Percentiles rank a stretch among this genome's conserved stretches.
These are phyloP conservation scores for Drosophila rufa DNA, from an alignment of 1,140 invertebrate species.

Conservation along the genomic window DNA sequence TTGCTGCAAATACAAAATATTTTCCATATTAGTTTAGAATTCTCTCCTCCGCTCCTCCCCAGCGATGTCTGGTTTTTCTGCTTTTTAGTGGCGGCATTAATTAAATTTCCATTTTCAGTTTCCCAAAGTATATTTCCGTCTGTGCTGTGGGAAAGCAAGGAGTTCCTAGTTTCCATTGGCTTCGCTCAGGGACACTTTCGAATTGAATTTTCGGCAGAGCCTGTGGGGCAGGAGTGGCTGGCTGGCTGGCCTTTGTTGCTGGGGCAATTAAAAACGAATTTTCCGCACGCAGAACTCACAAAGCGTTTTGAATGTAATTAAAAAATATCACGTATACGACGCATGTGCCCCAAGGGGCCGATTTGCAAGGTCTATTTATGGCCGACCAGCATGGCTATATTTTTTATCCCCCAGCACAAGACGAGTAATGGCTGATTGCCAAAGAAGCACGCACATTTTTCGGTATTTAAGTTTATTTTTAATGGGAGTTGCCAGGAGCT, in stretches of 20 bases:
- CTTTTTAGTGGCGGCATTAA: slow-evolving; percentile 62
- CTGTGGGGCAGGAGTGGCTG: not conserved
- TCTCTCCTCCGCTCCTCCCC: slow-evolving; percentile 31
- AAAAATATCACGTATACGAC: slow-evolving; percentile 82
- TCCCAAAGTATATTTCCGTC: slow-evolving; percentile 40
- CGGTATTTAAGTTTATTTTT: slow-evolving; percentile 19
- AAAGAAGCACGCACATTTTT: slow-evolving; percentile 40
- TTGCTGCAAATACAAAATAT: slow-evolving; percentile 70
- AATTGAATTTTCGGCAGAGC: slow-evolving; percentile 29
- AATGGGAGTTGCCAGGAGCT: slow-evolving; percentile 3
- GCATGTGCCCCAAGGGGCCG: slow-evolving; percentile 67
- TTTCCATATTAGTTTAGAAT: slow-evolving; percentile 69
- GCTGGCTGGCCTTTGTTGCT: slow-evolving; percentile 8
- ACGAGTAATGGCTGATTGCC: slow-evolving; percentile 36
- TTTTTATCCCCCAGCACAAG: slow-evolving; percentile 19
- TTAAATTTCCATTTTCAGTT: slow-evolving; percentile 58
- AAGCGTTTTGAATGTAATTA: slow-evolving; percentile 71
- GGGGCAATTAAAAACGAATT: slow-evolving; percentile 71
- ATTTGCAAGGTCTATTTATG: slow-evolving; percentile 72
- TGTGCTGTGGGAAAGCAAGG: slow-evolving; percentile 19
- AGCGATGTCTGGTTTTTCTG: slow-evolving; percentile 39
- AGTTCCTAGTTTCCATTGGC: slow-evolving; percentile 37
- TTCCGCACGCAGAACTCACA: slow-evolving; percentile 49
- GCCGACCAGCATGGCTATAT: slow-evolving; percentile 43
- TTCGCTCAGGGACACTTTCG: slow-evolving; percentile 28